These are phyloP conservation scores for Oreotragus oreotragus DNA, from an alignment of 2,113 vertebrate species.

Conservation along the genomic window DNA sequence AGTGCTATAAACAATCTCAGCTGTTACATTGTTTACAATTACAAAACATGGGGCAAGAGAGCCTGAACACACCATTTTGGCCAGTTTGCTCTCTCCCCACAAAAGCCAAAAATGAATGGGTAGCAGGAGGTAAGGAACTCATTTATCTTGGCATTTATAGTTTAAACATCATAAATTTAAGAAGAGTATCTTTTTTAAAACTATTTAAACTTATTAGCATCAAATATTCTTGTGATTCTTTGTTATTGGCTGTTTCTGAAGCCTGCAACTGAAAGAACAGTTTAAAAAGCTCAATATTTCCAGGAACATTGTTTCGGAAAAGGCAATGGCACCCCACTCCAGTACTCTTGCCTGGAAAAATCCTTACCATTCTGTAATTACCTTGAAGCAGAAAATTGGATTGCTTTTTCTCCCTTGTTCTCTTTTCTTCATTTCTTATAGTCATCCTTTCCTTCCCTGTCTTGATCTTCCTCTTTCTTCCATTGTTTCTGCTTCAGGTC, in stretches of 20 bases:
- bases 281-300: background rate
- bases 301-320: background rate
- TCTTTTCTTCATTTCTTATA: background rate
- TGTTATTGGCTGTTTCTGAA: background rate
- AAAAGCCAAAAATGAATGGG: background rate
- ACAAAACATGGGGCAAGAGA: background rate
- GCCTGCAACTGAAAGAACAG: background rate
- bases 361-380: background rate
- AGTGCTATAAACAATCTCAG: background rate
- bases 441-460: background rate
- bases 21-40: background rate
- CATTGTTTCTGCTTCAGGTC: background rate
- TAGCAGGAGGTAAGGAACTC: background rate
- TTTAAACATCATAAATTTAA: slow-evolving; percentile 33
- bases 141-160: slow-evolving; percentile 34
- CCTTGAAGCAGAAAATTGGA: background rate
- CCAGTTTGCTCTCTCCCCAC: background rate
- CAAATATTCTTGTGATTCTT: slow-evolving; percentile 26
- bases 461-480: background rate
- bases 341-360: no score
- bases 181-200: slow-evolving; percentile 42
- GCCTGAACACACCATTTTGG: background rate
- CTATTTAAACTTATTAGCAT: slow-evolving; percentile 33
- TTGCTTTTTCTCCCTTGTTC: background rate
- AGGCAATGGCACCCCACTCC: no score